Conservation (phyloP, 2,113 vertebrate genomes). For the Himantopus leucocephalus region DNA sequence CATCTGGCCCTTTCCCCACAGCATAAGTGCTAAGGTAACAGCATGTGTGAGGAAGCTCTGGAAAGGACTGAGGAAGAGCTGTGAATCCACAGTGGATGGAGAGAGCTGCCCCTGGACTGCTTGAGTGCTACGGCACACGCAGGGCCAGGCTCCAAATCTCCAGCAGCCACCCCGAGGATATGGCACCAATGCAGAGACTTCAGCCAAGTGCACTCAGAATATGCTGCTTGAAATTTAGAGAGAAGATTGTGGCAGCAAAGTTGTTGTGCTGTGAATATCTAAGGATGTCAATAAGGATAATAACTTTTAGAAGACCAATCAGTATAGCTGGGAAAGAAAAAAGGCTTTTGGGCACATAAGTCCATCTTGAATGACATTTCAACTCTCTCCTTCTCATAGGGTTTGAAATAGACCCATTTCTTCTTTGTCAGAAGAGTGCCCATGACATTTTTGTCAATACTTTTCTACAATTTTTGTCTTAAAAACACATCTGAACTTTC, state of each 20-base stretch:
- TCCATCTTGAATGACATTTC: not conserved
- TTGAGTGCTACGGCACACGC: not conserved
- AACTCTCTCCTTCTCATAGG: not conserved
- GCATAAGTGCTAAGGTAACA: not conserved
- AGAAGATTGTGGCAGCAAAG: not conserved
- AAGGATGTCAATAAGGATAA: not conserved
- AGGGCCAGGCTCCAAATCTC: not conserved
- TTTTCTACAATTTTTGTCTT: not conserved
- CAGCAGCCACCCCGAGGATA: not conserved
- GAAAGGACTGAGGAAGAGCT: not conserved
- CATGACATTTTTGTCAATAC: not conserved
- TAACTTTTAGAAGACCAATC: not conserved
- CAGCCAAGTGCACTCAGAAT: not conserved
- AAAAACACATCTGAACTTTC: not conserved
- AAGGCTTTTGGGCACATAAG: not conserved
- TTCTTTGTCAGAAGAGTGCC: not conserved
- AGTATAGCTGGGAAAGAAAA: not conserved
- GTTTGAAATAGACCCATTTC: slow-evolving; percentile 6
- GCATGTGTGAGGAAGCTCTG: not conserved
- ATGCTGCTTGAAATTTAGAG: not conserved
- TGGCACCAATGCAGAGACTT: not conserved
- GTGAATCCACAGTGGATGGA: not conserved
- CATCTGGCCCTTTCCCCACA: not conserved
- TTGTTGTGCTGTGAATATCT: not conserved
- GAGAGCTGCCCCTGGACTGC: not conserved